Base-by-base conservation (phyloP, 2,888 invertebrate genomes). In the Ptycholaimellus sp. region DNA sequence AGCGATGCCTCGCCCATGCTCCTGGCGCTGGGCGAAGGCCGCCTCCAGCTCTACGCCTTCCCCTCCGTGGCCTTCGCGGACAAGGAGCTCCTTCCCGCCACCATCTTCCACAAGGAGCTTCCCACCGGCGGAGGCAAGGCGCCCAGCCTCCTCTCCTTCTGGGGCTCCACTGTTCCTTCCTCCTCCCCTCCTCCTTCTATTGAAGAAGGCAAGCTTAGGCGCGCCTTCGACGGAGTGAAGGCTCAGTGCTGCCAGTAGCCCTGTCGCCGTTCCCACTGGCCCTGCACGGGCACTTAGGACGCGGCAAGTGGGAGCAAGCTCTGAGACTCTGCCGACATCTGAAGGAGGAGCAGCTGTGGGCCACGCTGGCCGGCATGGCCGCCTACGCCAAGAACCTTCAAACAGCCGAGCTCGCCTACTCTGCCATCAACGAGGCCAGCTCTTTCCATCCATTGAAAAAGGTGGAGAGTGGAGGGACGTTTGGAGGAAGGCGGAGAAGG, bases 341-440 rank as follows among this genome's bases (percentile, higher is more conserved):
- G 31, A 71, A 59, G 54, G 56, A 57, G 35, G 53, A 54, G 31
- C 44, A 47, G n/a, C 63, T 87, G 14, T 96, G 93, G 93, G 79
- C 85, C 0, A 81, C 81, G 46, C 65, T 93, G 47, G 93, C 90
- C 0, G 81, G 82, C 1, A 68, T 87, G 58, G 75, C 93, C 1
- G 77, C 79, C 39, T 74, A 79, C 46, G 72, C 74, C 42, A 75
- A 76, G 56, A 77, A 87, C 50, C 61, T 85, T 37, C 72, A 74
- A 40, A 74, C 82, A 5, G 85, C 90, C 14, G 90, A 93, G 64
- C 79, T 87, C 54, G 82, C 87, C 0, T 96, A 82, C 59, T 78
- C 85, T 7, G 76, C 78, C 9, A 74, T 83, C n/a, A 69, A 74
- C 49, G 73, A 79, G 61, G 73, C 61, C 43, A 44, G 40, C 37